Base-by-base conservation (phyloP, 2,888 invertebrate species). In the Napeogenes inachia region DNA sequence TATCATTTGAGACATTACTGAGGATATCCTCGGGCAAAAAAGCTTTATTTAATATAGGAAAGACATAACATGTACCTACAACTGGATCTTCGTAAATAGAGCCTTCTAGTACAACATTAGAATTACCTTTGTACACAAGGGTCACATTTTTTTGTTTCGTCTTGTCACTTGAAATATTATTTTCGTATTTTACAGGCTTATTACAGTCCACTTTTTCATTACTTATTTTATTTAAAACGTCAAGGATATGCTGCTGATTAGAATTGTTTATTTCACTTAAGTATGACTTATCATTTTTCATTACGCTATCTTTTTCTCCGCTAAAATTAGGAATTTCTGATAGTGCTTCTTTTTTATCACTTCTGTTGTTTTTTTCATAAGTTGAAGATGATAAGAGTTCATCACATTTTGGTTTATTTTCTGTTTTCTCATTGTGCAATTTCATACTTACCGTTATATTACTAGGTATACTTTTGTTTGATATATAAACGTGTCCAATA, bases 11-110 rank as follows among this genome's bases (percentile, higher is more conserved):
- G 47, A 65, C 46, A 59, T 57, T 57, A 53, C 58, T 64, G 8
- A 30, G 10, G 10, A 55, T 61, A 58, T 72, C 68, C 56, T 70
- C 69, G 35, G 59, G 63, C 45, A 63, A 59, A 0, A 54, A 54
- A 45, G 54, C 54, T 54, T 50, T 68, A 56, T 62, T 70, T 57
- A 71, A 65, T 38, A 81, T 67, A 3, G 83, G 79, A 68, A 84
- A 79, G 8, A 81, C 72, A 67, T 80, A 82, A 64, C 80, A 81
- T 13, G 78, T 78, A 13, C 78, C 81, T 13, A 75, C 72, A 54
- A 75, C 67, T 13, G 82, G 78, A 60, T 81, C 81, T 69, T 81
- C 73, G 65, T 77, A 80, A 56, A 80, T 77, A 42, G 81, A 76
- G 10, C 80, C 84, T 67, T 80, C 80, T 32, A 83, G 68, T 65